Evolutionary conservation across 2,113 vertebrate genomes (phyloP), one percentile per base, ranked within the genome.

Genomic region (Pterophyllum scalare): DNA sequence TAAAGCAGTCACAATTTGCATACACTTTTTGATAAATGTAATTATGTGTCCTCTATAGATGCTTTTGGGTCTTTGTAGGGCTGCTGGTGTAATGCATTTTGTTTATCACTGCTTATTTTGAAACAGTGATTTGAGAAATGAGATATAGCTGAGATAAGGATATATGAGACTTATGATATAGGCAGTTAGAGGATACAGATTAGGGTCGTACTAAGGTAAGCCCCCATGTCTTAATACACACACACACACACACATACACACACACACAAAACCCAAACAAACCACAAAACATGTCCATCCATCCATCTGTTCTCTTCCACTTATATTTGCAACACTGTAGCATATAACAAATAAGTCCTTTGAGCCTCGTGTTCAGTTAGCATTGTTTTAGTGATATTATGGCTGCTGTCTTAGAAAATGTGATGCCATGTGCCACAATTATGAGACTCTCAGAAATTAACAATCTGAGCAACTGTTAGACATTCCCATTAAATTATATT

Each of bases 1-100:
- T 77, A 59, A 83, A 89, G 72, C 84, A 84, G 77, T 72, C 75
- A 57, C 60, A 81, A 85, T 87, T 75, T 79, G 75, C 65, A 57
- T 84, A 82, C 1, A 28, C 77, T 65, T 72, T 88, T 83, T 91
- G 87, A 88, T 88, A 58, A 88, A 89, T 83, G 54, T 87, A 91
- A 91, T 90, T 88, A 86, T 31, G 43, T 64, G 82, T 78, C 70
- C 79, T 28, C 75, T 82, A 33, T 59, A 76, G 77, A 90, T 80
- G 87, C 85, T 89, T 88, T 33, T 52, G 65, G 89, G 91, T 83
- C 62, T 67, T 56, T 43, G 38, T 61, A 49, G 33, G 64, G 67
- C 28, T 15, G 59, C 76, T 40, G 26, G 40, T 49, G 46, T 52
- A 83, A 81, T 76, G 26, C 72, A 59, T 85, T 87, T 83, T 87